phyloP scores from a whole-genome alignment of 1,140 invertebrate genomes.

The Leptinotarsa texana region DNA sequence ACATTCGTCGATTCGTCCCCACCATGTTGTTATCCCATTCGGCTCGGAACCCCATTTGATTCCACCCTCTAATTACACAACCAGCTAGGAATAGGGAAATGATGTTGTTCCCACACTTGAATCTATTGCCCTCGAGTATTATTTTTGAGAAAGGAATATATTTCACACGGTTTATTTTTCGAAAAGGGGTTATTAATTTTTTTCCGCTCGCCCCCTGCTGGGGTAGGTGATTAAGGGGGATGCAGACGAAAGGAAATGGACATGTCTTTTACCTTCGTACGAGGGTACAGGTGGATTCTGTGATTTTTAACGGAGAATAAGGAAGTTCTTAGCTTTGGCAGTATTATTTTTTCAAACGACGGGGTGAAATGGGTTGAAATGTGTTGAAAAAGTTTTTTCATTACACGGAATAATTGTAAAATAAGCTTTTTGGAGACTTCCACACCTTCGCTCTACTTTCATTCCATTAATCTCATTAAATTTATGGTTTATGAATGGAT shows the following conservation, averaged over 20 bases:
- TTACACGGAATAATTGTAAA: neutral
- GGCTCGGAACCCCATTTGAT: constrained; percentile 39
- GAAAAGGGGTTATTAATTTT: constrained; percentile 8
- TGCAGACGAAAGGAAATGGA: neutral
- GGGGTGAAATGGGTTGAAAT: too few relatives aligned
- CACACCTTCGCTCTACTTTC: too few relatives aligned
- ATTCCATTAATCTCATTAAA: too few relatives aligned
- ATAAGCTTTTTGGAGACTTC: too few relatives aligned
- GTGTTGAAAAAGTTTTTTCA: too few relatives aligned
- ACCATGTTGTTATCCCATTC: constrained; percentile 37
- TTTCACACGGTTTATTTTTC: constrained; percentile 20
- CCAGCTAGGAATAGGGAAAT: constrained; percentile 40
- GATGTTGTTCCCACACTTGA: constrained; percentile 44
- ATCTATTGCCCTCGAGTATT: constrained; percentile 23
- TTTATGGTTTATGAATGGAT: too few relatives aligned
- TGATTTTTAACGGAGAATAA: neutral
- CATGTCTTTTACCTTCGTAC: neutral
- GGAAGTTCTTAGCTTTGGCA: too few relatives aligned
- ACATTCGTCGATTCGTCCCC: constrained; percentile 22
- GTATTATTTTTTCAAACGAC: too few relatives aligned
- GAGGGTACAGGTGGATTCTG: neutral
- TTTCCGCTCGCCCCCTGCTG: neutral
- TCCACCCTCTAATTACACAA: constrained; percentile 48
- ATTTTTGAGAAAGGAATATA: constrained; percentile 23
- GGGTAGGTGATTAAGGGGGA: neutral